A percentile compares a stretch with the other conserved stretches of the same genome.
These are phyloP conservation scores for Drosophila willistoni DNA, from an alignment of 1,140 invertebrate species.

Conservation along the genomic window DNA sequence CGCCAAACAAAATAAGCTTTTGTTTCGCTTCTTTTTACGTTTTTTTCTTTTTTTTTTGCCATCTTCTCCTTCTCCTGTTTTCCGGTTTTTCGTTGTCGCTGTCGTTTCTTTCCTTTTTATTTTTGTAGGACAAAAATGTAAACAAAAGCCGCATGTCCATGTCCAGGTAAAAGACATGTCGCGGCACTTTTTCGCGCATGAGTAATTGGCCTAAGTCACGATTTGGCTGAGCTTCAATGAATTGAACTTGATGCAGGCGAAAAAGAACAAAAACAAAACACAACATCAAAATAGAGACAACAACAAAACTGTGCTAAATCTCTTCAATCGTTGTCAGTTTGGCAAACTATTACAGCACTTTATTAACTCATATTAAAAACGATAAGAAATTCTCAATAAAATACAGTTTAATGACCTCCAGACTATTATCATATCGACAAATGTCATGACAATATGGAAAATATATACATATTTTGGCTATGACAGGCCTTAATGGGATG, in stretches of 20 bases:
- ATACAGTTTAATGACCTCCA: not conserved
- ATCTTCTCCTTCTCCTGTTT: conserved; percentile 2
- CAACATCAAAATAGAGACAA: too few species aligned
- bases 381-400: not conserved
- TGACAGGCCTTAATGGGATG: too few species aligned
- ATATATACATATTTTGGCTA: not conserved
- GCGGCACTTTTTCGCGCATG: conserved; percentile 49
- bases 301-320: not conserved
- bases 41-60: not conserved
- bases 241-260: conserved; percentile 11
- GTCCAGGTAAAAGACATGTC: conserved; percentile 28
- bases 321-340: not conserved
- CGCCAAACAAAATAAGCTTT: conserved; percentile 32
- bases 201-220: conserved; percentile 57
- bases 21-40: conserved; percentile 2
- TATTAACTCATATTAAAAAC: conserved; percentile 2
- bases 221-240: conserved; percentile 25
- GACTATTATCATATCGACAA: not conserved
- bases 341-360: not conserved
- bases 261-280: not conserved
- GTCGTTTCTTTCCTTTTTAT: conserved; percentile 8
- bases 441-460: not conserved
- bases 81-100: not conserved
- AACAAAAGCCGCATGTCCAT: conserved; percentile 55
- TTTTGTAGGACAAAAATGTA: conserved; percentile 47